Base-by-base conservation (phyloP, 2,888 invertebrate genomes). In the Orthonychiurus folsomi region DNA sequence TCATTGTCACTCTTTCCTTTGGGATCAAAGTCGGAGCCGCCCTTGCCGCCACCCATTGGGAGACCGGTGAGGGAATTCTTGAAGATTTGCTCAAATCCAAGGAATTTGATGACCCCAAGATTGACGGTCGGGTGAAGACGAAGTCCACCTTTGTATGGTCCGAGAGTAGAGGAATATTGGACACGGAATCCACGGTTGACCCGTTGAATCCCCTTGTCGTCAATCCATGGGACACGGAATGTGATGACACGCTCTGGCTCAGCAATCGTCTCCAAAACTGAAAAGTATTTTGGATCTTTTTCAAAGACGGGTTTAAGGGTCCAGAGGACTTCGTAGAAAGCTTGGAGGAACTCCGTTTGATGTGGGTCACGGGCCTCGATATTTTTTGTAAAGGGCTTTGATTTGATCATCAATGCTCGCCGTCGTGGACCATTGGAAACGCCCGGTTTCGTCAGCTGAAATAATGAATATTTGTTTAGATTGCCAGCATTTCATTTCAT, bases 181-280 rank as follows among this genome's bases (percentile, higher is more conserved):
- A 63, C 63, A 24, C 63, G 53, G 59, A 50, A 63, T 2, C 63
- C 63, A 28, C 63, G 59, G 48, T 63, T 63, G 24, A 63, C 54
- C 9, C 28, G 59, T 48, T 63, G 63, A 18, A 63, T 52, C 20
- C 63, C 63, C 1, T 59, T 50, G 48, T 63, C 63, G 55, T 63
- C 63, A 21, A 63, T 63, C 63, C 63, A 63, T 2, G 63, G 63
- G 48, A 63, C 59, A 26, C 63, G 63, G 59, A 63, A 63, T 20
- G 55, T 59, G 47, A 63, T 54, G 27, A 63, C 59, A 5, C 63
- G 50, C 59, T 63, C 63, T 18, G 63, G 63, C 55, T 63, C 63
- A 24, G 59, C 63, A 48, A 63, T 59, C 2, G 63, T 63, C 25
- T 59, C 63, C 24, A 63, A 23, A 12, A 63, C 59, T 15, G 50